These are phyloP conservation scores for Monochamus alternatus DNA, from an alignment of 2,888 invertebrate genomes.

Conservation along the genomic window DNA sequence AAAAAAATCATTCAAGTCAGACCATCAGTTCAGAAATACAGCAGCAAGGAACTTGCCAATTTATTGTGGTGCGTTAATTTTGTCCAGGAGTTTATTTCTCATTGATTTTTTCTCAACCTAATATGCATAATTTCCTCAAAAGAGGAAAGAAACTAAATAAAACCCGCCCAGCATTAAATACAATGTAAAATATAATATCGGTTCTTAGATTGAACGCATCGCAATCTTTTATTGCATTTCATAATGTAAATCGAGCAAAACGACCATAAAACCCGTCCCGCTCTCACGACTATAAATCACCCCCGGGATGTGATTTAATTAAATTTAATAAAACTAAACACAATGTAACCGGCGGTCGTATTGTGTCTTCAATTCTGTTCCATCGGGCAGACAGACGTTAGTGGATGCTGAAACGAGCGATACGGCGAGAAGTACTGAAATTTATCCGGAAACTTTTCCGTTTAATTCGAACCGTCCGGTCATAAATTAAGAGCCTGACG, in stretches of 20 bases:
- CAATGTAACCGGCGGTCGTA: slow-evolving; percentile 18
- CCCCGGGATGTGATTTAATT: slow-evolving; percentile 18
- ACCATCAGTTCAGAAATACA: too few species aligned
- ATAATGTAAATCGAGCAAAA: background rate
- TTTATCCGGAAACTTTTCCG: slow-evolving; percentile 40
- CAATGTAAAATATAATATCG: background rate
- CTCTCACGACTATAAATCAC: slow-evolving; percentile 12
- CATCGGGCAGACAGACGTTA: slow-evolving; percentile 18
- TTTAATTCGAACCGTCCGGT: slow-evolving; percentile 30
- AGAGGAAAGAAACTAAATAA: background rate
- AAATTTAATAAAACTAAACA: slow-evolving; percentile 32
- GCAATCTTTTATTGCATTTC: background rate
- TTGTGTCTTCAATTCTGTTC: slow-evolving; percentile 25
- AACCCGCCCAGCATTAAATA: too few species aligned
- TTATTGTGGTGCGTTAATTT: too few species aligned
- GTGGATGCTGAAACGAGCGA: slow-evolving; percentile 35
- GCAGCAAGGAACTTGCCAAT: too few species aligned
- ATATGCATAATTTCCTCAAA: too few species aligned
- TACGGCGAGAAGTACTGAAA: slow-evolving; percentile 39
- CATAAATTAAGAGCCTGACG: too few species aligned
- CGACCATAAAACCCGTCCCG: slow-evolving; percentile 2
- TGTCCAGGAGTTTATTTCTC: too few species aligned
- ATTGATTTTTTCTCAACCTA: too few species aligned
- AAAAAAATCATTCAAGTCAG: too few species aligned
- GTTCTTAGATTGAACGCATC: background rate